These are phyloP conservation scores for Microcebus ravelobensis DNA, from an alignment of 2,113 vertebrate species.

Conservation along the genomic window DNA sequence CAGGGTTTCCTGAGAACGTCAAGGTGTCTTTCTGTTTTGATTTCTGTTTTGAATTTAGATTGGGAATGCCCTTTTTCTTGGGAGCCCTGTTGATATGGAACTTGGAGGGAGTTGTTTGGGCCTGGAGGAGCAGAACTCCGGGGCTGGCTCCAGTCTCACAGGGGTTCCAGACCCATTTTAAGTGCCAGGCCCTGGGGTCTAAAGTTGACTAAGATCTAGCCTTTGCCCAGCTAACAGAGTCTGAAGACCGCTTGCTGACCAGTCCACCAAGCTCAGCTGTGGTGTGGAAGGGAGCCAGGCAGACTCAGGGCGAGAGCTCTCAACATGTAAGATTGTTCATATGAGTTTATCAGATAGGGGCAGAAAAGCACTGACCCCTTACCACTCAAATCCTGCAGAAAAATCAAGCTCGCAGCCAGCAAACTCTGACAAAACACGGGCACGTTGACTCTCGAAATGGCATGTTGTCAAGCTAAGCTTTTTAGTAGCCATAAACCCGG, in stretches of 20 bases:
- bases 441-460: neutral
- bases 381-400: neutral
- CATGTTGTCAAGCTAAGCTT: neutral
- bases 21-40: neutral
- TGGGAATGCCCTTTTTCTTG: neutral
- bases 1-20: neutral
- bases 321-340: neutral
- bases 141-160: neutral
- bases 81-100: neutral
- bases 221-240: neutral
- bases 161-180: neutral
- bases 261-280: neutral
- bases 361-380: neutral
- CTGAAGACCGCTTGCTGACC: neutral
- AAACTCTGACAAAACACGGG: neutral
- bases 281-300: neutral
- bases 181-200: neutral
- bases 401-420: neutral
- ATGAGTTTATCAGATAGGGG: neutral
- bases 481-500: neutral
- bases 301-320: neutral
- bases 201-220: neutral
- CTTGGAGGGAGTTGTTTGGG: neutral
- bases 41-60: neutral
- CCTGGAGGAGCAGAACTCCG: neutral